Percentiles rank a stretch among this genome's conserved stretches.
phyloP scores from a whole-genome alignment of 37 sponge, comb jelly and placozoan species.

The Chondrilla cf. caribensis region DNA sequence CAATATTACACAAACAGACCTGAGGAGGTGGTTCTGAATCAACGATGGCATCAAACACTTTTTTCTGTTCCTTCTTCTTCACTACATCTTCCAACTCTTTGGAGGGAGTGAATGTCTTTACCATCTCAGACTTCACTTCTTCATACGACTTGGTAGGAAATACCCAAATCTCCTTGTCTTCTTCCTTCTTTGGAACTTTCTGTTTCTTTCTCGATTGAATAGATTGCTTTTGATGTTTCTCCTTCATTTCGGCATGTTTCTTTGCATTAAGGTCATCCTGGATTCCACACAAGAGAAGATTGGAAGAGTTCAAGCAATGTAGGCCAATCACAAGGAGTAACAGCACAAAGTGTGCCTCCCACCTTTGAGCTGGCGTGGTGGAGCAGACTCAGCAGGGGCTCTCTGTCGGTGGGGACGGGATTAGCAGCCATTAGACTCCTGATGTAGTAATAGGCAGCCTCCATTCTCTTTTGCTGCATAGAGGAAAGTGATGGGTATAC shows the following conservation, averaged over 20 bases:
- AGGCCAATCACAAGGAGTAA: neutral
- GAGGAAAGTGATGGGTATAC: too few relatives aligned
- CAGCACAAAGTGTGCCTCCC: neutral
- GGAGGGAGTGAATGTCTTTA: too few relatives aligned
- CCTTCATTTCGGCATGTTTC: neutral
- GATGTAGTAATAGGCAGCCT: slow-evolving; percentile 83
- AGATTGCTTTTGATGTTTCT: neutral
- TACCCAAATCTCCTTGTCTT: neutral
- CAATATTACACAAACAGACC: neutral
- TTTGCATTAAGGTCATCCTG: slow-evolving; percentile 13
- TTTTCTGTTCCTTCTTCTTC: neutral
- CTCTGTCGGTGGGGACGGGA: slow-evolving; percentile 74
- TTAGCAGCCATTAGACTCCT: slow-evolving; percentile 62
- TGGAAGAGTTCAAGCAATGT: slow-evolving; percentile 3
- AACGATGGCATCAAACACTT: neutral
- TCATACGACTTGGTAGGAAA: neutral
- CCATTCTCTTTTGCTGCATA: slow-evolving; percentile 71
- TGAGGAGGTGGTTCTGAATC: neutral
- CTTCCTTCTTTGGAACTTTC: slow-evolving; percentile 6
- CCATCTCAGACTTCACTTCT: slow-evolving; percentile 9
- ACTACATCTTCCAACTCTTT: neutral
- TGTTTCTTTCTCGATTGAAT: slow-evolving; percentile 7
- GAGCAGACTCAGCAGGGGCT: slow-evolving; percentile 70
- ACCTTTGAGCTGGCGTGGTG: slow-evolving; percentile 50
- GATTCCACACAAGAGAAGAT: neutral